These are phyloP conservation scores for Octodon degus DNA, from an alignment of 2,113 vertebrate genomes.

Conservation along the genomic window DNA sequence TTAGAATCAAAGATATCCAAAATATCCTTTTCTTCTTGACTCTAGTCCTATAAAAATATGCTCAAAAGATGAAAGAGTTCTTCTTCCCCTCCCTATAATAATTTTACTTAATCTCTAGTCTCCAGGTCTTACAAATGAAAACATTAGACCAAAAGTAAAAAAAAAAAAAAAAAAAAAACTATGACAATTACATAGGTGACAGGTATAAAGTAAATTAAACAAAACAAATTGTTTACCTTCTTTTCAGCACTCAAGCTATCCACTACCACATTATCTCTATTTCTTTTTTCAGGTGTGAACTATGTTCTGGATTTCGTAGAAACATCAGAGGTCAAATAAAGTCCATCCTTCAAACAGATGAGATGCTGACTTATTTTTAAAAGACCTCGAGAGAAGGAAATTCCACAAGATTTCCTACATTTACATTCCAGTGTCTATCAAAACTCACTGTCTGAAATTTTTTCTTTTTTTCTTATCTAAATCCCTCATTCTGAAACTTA, in stretches of 20 bases:
- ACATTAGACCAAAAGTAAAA: slow-evolving; percentile 12
- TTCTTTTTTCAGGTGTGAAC: neutral
- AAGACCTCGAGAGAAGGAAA: slow-evolving; percentile 76
- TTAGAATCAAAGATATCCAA: slow-evolving; percentile 53
- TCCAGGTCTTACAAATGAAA: slow-evolving; percentile 66
- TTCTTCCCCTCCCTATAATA: neutral
- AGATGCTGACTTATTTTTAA: slow-evolving; percentile 75
- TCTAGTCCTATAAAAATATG: slow-evolving; percentile 26
- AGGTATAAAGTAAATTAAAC: slow-evolving; percentile 32
- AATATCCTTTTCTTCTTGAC: slow-evolving; percentile 11
- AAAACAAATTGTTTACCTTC: neutral
- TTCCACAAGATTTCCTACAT: slow-evolving; percentile 69
- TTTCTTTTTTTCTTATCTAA: slow-evolving; percentile 76
- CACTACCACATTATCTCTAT: neutral
- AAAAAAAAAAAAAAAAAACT: slow-evolving; percentile 22
- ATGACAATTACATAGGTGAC: neutral
- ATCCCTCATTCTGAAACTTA: slow-evolving; percentile 71
- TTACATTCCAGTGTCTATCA: slow-evolving; percentile 73
- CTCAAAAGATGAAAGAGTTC: slow-evolving; percentile 50
- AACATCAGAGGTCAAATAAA: slow-evolving; percentile 72
- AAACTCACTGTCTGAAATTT: slow-evolving; percentile 68
- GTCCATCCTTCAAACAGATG: slow-evolving; percentile 72
- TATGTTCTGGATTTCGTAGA: slow-evolving; percentile 16
- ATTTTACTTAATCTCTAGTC: slow-evolving; percentile 52
- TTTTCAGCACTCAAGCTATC: neutral